Evolutionary conservation across 2,888 invertebrate species (phyloP).

Genomic region (Synanthedon formicaeformis): DNA sequence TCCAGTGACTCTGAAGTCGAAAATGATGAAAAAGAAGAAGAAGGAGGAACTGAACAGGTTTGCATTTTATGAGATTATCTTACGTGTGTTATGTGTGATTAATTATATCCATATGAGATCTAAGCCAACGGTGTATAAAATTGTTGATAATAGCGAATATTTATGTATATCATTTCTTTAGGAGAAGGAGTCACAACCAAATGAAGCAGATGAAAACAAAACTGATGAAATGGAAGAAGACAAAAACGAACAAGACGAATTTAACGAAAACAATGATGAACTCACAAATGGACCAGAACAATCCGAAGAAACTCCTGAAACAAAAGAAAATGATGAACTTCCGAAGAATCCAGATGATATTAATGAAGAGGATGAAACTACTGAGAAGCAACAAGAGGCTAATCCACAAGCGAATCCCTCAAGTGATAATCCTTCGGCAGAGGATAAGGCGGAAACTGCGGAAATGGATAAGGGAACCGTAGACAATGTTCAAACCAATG

Average conservation of each 20-base stretch:
- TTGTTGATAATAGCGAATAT: no score
- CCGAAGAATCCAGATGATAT: conserved; percentile 53
- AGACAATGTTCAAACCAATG: conserved; percentile 63
- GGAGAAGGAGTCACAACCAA: not conserved
- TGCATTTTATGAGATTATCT: not conserved
- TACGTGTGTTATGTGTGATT: no score
- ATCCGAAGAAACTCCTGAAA: conserved; percentile 25
- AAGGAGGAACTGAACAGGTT: conserved; percentile 11
- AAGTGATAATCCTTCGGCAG: conserved; percentile 55
- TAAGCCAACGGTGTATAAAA: no score
- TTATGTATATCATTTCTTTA: no score
- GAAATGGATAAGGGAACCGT: conserved; percentile 53
- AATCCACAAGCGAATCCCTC: conserved; percentile 66
- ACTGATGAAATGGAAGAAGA: conserved; percentile 59
- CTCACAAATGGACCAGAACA: conserved; percentile 21
- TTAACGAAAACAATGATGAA: conserved; percentile 25
- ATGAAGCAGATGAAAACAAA: not conserved
- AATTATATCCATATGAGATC: no score
- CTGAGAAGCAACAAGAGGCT: conserved; percentile 53
- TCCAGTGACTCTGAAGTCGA: conserved; percentile 50
- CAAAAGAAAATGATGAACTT: conserved; percentile 36
- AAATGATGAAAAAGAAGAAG: conserved; percentile 27
- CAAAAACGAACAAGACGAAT: conserved; percentile 39
- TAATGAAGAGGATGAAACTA: conserved; percentile 48
- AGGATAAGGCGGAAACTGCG: conserved; percentile 63